phyloP scores from a whole-genome alignment of 2,797 vertebrate species.

The Muscicapa striata region DNA sequence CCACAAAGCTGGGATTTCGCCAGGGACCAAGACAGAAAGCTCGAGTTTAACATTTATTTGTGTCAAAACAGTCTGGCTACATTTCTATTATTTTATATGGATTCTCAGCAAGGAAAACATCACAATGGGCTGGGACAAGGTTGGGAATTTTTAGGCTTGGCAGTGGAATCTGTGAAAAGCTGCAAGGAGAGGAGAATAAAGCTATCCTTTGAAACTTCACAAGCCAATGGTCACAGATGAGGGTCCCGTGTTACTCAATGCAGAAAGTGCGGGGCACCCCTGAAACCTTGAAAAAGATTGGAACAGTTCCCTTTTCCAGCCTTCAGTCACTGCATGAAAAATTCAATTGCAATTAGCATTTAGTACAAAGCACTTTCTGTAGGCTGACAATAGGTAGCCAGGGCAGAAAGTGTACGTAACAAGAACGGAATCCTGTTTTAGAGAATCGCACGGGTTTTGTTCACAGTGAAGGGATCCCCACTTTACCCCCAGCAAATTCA shows the following conservation, averaged over 20 bases:
- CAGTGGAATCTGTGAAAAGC: slow-evolving; percentile 13
- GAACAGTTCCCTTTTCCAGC: slow-evolving; percentile 13
- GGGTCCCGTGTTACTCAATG: slow-evolving; percentile 14
- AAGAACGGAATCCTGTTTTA: neutral
- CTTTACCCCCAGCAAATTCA: neutral
- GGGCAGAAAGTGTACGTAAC: slow-evolving; percentile 13
- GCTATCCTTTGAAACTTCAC: slow-evolving; percentile 46
- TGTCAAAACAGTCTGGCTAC: slow-evolving; percentile 1
- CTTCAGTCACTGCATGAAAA: slow-evolving; percentile 8
- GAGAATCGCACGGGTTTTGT: neutral
- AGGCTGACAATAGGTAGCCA: slow-evolving; percentile 30
- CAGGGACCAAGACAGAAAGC: neutral
- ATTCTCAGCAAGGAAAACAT: slow-evolving; percentile 20
- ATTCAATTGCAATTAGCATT: slow-evolving; percentile 26
- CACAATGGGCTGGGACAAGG: neutral
- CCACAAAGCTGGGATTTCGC: neutral
- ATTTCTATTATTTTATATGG: neutral
- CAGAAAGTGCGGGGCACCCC: slow-evolving; percentile 5
- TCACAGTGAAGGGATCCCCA: neutral
- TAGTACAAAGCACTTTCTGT: slow-evolving; percentile 38
- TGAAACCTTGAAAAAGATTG: slow-evolving; percentile 40
- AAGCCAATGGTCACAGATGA: slow-evolving; percentile 18
- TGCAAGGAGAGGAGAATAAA: slow-evolving; percentile 31
- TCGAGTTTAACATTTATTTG: neutral
- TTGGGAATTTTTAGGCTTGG: slow-evolving; percentile 13